These are phyloP conservation scores for Bujurquina vittata DNA, from an alignment of 2,113 vertebrate species.

Conservation along the genomic window DNA sequence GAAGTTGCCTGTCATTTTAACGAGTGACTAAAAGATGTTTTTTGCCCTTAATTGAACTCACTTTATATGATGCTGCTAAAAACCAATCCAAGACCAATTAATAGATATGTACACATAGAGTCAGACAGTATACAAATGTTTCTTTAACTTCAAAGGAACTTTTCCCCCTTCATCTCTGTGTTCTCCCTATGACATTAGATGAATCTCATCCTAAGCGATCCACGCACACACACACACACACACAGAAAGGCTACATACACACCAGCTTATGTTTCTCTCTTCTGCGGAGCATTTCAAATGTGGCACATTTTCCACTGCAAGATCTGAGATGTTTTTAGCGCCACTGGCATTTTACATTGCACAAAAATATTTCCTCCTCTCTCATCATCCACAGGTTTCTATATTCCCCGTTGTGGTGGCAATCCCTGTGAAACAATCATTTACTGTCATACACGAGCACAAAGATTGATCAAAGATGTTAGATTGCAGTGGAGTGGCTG, in stretches of 20 bases:
- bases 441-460: slow-evolving; percentile 43
- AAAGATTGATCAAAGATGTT: slow-evolving; percentile 47
- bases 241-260: neutral
- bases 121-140: slow-evolving; percentile 3
- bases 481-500: neutral
- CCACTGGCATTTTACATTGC: slow-evolving; percentile 21
- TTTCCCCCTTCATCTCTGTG: slow-evolving; percentile 10
- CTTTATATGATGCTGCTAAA: neutral
- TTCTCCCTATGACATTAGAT: slow-evolving; percentile 20
- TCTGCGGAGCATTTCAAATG: slow-evolving; percentile 20
- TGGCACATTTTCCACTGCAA: slow-evolving; percentile 17
- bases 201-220: slow-evolving; percentile 17
- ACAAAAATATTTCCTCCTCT: slow-evolving; percentile 28
- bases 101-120: neutral
- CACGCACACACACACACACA: neutral
- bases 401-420: slow-evolving; percentile 24
- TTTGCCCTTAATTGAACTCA: neutral
- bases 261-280: neutral
- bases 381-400: slow-evolving; percentile 46
- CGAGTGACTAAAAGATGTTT: neutral
- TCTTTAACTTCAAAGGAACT: slow-evolving; percentile 46
- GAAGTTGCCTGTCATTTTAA: neutral
- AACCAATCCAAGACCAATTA: slow-evolving; percentile 39
- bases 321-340: slow-evolving; percentile 23
- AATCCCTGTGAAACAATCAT: slow-evolving; percentile 32